Evolutionary conservation across 2,888 invertebrate genomes (phyloP).

Genomic region (Acronicta psi): DNA sequence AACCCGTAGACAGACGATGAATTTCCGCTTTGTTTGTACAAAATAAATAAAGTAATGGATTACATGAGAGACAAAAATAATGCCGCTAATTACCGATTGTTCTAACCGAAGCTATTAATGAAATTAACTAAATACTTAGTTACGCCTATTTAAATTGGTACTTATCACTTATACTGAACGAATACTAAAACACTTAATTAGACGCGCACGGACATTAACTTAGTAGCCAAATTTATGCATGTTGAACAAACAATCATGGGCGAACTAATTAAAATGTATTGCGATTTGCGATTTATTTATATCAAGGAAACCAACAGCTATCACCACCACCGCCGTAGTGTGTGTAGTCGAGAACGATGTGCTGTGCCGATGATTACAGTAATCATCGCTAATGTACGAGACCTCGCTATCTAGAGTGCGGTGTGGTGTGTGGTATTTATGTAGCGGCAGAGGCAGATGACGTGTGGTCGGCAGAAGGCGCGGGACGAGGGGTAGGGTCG

Average conservation of each 20-base stretch:
- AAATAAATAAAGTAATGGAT: constrained; percentile 27
- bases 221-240: constrained; percentile 22
- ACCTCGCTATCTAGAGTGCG: constrained; percentile 48
- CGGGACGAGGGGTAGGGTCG: constrained; percentile 63
- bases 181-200: constrained; percentile 7
- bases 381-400: constrained; percentile 42
- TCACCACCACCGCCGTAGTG: constrained; percentile 3
- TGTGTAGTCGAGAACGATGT: constrained; percentile 32
- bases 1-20: constrained; percentile 14
- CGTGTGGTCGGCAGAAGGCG: constrained; percentile 68
- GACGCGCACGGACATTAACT: constrained; percentile 24
- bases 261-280: constrained; percentile 34
- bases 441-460: constrained; percentile 75
- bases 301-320: constrained; percentile 21
- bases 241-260: constrained; percentile 32
- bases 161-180: constrained; percentile 13
- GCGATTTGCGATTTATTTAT: constrained; percentile 41
- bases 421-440: constrained; percentile 59
- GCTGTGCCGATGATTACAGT: constrained; percentile 38
- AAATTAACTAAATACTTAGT: constrained; percentile 31
- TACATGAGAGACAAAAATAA: constrained; percentile 23
- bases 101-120: constrained; percentile 36
- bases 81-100: constrained; percentile 35
- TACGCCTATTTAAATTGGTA: constrained; percentile 17
- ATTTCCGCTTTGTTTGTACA: constrained; percentile 20